Evolutionary conservation across 37 sponge, comb jelly and placozoan genomes (phyloP), one percentile per base, ranked within the genome.

Genomic region (Cliona cf. orientalis): DNA sequence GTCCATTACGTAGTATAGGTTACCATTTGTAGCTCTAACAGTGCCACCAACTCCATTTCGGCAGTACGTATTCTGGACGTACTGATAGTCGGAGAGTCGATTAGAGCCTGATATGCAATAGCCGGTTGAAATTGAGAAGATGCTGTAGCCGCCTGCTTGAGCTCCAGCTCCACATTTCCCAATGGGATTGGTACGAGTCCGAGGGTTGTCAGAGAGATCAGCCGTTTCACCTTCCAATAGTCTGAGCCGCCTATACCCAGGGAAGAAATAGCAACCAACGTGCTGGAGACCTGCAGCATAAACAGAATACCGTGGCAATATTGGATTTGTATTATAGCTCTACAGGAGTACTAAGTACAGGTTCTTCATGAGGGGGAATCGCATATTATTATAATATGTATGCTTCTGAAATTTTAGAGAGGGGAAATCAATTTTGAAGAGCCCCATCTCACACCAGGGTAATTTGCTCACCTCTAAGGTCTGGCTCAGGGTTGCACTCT

Each of bases 31-130:
- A 6, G 53, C 70, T 2, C 61, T 36, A 40, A 7, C 3, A 46
- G 77, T 71, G 46, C 41, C 84, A 28, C 89, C 89, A 43, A 34
- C 66, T 19, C 83, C 89, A 61, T 82, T 70, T 17, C 45, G 33
- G 44, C 89, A 89, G 42, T 36, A n/a, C 0, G 38, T 34, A 1
- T 66, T 25, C 2, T 46, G 12, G 1, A 39, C 9, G 5, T 42
- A 32, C 55, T 66, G 67, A 28, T 85, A 90, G 64, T 74, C 81
- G 37, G 43, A 62, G 21, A 58, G 45, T 0, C 46, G 14, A 34
- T 76, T 90, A 14, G 86, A 84, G 0, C 91, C 91, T 0, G 91
- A 85, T 37, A 85, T 71, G 55, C 91, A 90, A 64, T 74, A 85
- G 14, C 81, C 81, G 3, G 66, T 21, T 2, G 75, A 22, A 0